Conservation (phyloP, 1,140 invertebrate species). For the Drosophila sucinea region DNA sequence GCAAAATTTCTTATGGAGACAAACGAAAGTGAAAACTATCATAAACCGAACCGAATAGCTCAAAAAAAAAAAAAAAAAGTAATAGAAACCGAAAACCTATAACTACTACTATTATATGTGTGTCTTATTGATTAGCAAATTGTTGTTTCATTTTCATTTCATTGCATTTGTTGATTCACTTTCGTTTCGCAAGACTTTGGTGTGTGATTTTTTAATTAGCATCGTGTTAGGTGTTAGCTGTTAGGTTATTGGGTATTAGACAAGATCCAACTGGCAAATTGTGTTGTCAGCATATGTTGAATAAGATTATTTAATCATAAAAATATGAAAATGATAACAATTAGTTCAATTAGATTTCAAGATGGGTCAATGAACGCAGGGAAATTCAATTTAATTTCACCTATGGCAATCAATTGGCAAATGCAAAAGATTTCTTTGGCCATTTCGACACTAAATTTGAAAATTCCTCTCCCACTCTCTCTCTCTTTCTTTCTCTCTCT, state of each 20-base stretch:
- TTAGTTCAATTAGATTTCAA: no score
- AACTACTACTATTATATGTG: background rate
- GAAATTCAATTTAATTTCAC: background rate
- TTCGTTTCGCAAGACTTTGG: conserved; percentile 2
- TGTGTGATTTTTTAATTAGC: conserved; percentile 3
- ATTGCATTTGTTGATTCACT: background rate
- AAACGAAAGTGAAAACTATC: conserved; percentile 19
- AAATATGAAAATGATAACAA: no score
- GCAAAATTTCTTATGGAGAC: background rate
- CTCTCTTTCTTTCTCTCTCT: no score
- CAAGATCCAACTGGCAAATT: conserved; percentile 3
- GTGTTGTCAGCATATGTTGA: background rate
- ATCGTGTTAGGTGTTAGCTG: background rate
- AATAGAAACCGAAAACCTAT: conserved; percentile 7
- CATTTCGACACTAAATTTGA: no score
- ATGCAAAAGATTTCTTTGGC: no score
- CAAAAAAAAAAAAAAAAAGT: background rate
- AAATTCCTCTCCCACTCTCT: no score
- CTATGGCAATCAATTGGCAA: background rate
- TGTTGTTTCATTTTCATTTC: conserved; percentile 1
- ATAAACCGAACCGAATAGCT: background rate
- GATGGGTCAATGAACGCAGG: background rate
- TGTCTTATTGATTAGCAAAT: conserved; percentile 16
- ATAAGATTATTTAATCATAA: background rate
- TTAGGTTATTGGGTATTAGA: conserved; percentile 1